Base-by-base conservation (phyloP, 2,113 vertebrate species). In the Silurus glanis region DNA sequence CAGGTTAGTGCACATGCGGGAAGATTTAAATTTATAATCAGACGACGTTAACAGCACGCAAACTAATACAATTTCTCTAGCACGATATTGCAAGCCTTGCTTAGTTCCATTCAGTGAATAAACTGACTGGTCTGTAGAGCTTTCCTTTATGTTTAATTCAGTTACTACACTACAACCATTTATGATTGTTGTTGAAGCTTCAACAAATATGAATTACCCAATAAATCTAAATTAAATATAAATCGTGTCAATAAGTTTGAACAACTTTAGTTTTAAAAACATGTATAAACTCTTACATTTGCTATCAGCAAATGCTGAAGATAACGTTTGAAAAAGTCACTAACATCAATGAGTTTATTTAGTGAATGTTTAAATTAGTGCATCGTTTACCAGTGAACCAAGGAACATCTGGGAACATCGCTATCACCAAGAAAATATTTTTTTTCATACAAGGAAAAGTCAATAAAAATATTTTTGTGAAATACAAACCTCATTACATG, bases 21-120 rank as follows among this genome's bases (percentile, higher is more conserved):
- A 82, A 51, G n/a, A 79, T 56, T 28, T 56, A 4, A 75, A 75
- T 75, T 47, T 51, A 53, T 75, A 51, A 72, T 72, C 45, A 72
- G 45, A 21, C 45, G 47, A 19, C 37, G 47, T 21, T 72, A 49
- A 21, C 45, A 49, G 69, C 45, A 72, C 37, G 1, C 69, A 47
- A 21, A 49, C 69, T 8, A 72, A 69, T 37, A 13, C 14, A 67
- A 67, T 9, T 9, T 21, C 13, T n/a, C 64, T 67, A 28, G 64
- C 5, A 67, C 10, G 10, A 5, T 67, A 14, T 67, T 14, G n/a
- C 16, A 25, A 16, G 12, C 12, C 66, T 67, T 67, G 25, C 66
- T 67, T 28, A 5, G 21, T 62, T 62, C 61, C 7, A 6, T 67
- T 25, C 12, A 25, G 64, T 28, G 64, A 25, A 67, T 67, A 23